A percentile compares a stretch with the other conserved stretches of the same genome.
These are phyloP conservation scores for Thryonomys swinderianus DNA, from an alignment of 2,113 vertebrate genomes.

Conservation along the genomic window DNA sequence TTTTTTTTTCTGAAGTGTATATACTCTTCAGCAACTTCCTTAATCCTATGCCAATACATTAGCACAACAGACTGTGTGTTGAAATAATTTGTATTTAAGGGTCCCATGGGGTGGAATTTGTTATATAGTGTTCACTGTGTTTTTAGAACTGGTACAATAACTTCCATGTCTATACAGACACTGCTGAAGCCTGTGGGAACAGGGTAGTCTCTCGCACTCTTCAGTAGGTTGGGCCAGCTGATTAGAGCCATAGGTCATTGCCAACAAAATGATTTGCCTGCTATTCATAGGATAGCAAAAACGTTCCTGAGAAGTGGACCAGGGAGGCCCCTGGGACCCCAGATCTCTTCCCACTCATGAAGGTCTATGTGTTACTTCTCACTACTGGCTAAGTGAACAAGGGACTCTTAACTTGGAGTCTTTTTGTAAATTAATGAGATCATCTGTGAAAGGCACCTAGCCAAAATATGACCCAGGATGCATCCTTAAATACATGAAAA, in stretches of 20 bases:
- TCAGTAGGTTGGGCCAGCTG: background rate
- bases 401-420: background rate
- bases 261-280: background rate
- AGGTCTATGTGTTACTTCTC: background rate
- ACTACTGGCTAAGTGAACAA: background rate
- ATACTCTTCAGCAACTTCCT: background rate
- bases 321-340: background rate
- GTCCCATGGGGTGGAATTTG: background rate
- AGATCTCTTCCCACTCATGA: background rate
- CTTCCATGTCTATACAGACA: background rate
- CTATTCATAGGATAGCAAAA: background rate
- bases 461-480: background rate
- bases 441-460: background rate
- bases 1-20: background rate
- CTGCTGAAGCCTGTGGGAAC: background rate
- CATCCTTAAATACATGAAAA: background rate
- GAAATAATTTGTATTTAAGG: background rate
- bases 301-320: background rate
- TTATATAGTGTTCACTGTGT: background rate
- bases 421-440: background rate
- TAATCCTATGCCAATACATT: background rate
- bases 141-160: background rate
- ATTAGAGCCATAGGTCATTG: background rate
- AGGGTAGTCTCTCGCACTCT: background rate
- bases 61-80: background rate